Evolutionary conservation across 1,140 invertebrate genomes (phyloP).

Genomic region (Drosophila lacertosa): DNA sequence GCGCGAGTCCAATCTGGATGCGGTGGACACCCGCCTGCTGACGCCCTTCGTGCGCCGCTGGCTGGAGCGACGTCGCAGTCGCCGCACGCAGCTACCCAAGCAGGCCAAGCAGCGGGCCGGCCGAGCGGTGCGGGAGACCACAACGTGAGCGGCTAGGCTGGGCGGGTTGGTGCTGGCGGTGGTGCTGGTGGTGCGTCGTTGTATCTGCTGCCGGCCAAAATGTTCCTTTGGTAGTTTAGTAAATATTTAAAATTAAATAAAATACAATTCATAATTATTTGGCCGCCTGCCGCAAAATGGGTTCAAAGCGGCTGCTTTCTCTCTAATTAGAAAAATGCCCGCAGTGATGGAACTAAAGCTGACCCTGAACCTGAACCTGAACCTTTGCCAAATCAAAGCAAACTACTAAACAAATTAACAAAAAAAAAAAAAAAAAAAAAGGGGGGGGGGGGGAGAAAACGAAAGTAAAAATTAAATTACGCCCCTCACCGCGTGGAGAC

Average conservation of each 20-base stretch:
- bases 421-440: neutral
- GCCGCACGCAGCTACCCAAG: conserved; percentile 43
- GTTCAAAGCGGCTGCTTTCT: conserved; percentile 59
- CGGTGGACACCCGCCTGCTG: conserved; percentile 87
- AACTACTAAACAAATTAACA: conserved; percentile 40
- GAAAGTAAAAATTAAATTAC: conserved; percentile 7
- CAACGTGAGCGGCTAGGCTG: conserved; percentile 36
- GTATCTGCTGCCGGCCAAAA: conserved; percentile 34
- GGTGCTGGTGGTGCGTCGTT: neutral
- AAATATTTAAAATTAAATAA: conserved; percentile 73
- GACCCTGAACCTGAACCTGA: neutral
- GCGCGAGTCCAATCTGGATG: conserved; percentile 85
- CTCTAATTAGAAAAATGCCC: conserved; percentile 77
- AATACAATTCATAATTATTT: conserved; percentile 71
- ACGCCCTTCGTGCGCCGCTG: conserved; percentile 88
- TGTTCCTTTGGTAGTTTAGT: conserved; percentile 74
- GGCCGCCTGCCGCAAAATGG: conserved; percentile 35
- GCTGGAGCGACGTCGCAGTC: conserved; percentile 84
- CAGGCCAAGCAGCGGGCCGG: conserved; percentile 1
- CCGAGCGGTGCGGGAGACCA: conserved; percentile 47
- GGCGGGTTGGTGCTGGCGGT: neutral
- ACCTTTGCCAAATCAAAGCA: conserved; percentile 39
- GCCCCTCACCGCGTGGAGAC: neutral
- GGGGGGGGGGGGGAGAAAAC: neutral
- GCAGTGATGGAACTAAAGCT: conserved; percentile 46